Base-by-base conservation (phyloP, 2,888 invertebrate species). In the Luperina testacea region DNA sequence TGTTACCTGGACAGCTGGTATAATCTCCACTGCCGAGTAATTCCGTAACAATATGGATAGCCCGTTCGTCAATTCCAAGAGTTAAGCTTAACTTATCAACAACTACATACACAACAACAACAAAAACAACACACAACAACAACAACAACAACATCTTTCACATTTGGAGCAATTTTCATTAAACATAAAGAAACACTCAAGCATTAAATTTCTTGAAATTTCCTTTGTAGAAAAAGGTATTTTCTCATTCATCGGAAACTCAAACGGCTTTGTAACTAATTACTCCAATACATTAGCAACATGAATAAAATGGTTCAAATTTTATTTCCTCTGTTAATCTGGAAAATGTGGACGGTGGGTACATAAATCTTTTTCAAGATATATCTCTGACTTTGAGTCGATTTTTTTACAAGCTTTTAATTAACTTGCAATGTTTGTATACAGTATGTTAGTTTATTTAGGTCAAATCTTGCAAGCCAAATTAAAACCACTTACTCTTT, bases 211-310 rank as follows among this genome's bases (percentile, higher is more conserved):
- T 71, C 76, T 85, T 84, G 75, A 75, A 79, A 83, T 63, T 67
- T 73, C 81, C 71, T 85, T 83, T 83, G 76, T 77, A 74, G 81
- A 74, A 85, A 85, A 85, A 71, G 85, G 83, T 85, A 81, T 77
- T 81, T 68, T 85, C 81, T 71, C 76, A 68, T 81, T 84, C 72
- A 85, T 81, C 63, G 76, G 71, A 81, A 74, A 73, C 73, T 83
- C 73, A 85, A 85, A 85, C 73, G 81, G 71, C 71, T 85, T 77
- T 81, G 76, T 81, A 85, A 74, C 81, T 83, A 83, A 83, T 85
- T 83, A 85, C 85, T 83, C 73, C 71, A 81, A 81, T 84, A 85
- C 67, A 74, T 81, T 76, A 76, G 76, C 65, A 73, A 76, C 63
- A 42, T 75, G 70, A 80, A 84, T 63, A 59, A 73, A 76, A 75